Evolutionary conservation across 2,888 invertebrate species (phyloP).

Genomic region (Brenthis daphne): DNA sequence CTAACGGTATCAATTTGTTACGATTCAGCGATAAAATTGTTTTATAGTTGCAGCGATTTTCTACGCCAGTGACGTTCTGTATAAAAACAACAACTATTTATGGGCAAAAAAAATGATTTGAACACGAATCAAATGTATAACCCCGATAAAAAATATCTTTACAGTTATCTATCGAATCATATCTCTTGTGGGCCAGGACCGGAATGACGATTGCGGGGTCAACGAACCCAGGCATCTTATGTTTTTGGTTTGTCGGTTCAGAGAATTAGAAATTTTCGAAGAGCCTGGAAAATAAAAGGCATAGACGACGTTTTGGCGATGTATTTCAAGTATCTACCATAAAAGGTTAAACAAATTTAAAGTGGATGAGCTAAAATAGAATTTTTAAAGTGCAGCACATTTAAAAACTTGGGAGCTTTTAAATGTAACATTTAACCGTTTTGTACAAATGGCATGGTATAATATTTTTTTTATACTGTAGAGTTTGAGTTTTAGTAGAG

Average conservation of each 20-base stretch:
- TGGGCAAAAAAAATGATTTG: constrained; percentile 41
- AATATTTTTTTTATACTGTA: too few relatives aligned
- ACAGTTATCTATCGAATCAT: constrained; percentile 80
- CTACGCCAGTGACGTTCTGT: constrained; percentile 20
- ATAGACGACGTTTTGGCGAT: constrained; percentile 11
- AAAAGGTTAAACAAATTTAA: constrained; percentile 2
- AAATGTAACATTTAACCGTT: not conserved
- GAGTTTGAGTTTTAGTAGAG: too few relatives aligned
- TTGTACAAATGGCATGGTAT: not conserved
- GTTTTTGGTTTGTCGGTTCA: constrained; percentile 59
- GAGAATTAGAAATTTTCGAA: constrained; percentile 56
- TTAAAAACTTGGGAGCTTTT: not conserved
- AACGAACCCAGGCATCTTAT: constrained; percentile 57
- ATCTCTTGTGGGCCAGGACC: constrained; percentile 68
- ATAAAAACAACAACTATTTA: constrained; percentile 38
- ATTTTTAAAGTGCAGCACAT: not conserved
- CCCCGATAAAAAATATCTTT: constrained; percentile 71
- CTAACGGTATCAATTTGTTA: constrained; percentile 32
- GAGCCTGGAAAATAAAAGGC: constrained; percentile 42
- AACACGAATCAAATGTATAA: constrained; percentile 68
- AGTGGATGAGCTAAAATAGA: not conserved
- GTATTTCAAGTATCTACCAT: constrained; percentile 24
- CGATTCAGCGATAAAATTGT: constrained; percentile 30
- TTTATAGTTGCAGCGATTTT: constrained; percentile 6
- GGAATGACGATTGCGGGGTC: constrained; percentile 53